These are phyloP conservation scores for Arenicola marina DNA, from an alignment of 2,888 invertebrate genomes.

Conservation along the genomic window DNA sequence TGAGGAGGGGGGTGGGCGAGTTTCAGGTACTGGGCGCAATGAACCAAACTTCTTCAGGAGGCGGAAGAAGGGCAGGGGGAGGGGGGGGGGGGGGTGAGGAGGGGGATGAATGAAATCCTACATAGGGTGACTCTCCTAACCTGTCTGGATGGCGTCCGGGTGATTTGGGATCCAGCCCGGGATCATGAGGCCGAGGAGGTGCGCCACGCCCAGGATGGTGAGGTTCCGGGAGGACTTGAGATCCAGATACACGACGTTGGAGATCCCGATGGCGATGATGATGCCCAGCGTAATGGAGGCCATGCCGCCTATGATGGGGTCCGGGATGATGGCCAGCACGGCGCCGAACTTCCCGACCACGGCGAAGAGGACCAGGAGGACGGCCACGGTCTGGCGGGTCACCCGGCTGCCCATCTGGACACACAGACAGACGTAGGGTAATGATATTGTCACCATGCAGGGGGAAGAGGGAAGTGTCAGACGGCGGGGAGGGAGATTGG, in stretches of 20 bases:
- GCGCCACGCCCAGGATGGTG: not conserved
- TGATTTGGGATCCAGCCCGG: not conserved
- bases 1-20: too few relatives aligned
- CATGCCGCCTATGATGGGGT: slow-evolving; percentile 10
- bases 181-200: not conserved
- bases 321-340: slow-evolving; percentile 8
- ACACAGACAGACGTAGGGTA: too few relatives aligned
- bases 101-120: too few relatives aligned
- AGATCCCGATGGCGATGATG: not conserved
- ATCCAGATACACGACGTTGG: not conserved
- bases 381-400: not conserved
- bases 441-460: too few relatives aligned
- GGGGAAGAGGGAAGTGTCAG: too few relatives aligned
- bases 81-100: too few relatives aligned
- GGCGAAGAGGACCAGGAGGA: not conserved
- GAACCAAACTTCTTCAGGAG: too few relatives aligned
- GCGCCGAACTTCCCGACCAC: slow-evolving; percentile 8
- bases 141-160: slow-evolving; percentile 3
- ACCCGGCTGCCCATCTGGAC: slow-evolving; percentile 3
- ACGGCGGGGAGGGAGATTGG: too few relatives aligned
- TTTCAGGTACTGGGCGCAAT: too few relatives aligned
- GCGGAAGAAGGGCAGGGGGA: too few relatives aligned
- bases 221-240: not conserved
- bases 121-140: too few relatives aligned
- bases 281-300: not conserved